Percentiles rank a stretch among this genome's conserved stretches.
phyloP scores from a whole-genome alignment of 2,113 vertebrate genomes.

The Indicator indicator region DNA sequence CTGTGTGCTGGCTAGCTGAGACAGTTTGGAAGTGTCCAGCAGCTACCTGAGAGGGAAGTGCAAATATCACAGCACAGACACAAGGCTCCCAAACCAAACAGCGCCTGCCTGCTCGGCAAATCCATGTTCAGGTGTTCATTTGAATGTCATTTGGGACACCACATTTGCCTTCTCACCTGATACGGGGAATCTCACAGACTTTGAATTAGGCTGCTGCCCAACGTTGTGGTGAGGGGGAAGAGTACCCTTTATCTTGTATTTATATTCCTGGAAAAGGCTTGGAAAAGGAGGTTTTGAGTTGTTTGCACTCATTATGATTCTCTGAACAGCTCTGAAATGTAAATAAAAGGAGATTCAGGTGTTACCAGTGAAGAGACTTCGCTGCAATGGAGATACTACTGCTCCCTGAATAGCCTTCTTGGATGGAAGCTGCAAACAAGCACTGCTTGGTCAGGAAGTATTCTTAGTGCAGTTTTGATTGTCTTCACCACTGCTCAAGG shows the following conservation, averaged over 20 bases:
- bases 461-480: neutral
- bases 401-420: neutral
- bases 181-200: neutral
- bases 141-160: neutral
- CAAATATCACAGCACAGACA: conserved; percentile 15
- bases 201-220: neutral
- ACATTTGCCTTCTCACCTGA: neutral
- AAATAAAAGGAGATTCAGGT: conserved; percentile 1
- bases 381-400: neutral
- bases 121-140: neutral
- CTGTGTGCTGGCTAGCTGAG: neutral
- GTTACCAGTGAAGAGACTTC: neutral
- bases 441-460: neutral
- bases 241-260: neutral
- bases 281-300: neutral
- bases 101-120: fast-evolving
- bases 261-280: neutral
- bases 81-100: neutral
- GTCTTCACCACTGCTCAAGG: neutral
- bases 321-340: conserved; percentile 4
- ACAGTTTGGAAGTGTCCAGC: neutral
- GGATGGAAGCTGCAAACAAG: neutral
- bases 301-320: neutral
- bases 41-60: neutral
- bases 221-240: neutral